Evolutionary conservation across 2,797 vertebrate genomes (phyloP).

Genomic region (Hydrocynus forskahlii): DNA sequence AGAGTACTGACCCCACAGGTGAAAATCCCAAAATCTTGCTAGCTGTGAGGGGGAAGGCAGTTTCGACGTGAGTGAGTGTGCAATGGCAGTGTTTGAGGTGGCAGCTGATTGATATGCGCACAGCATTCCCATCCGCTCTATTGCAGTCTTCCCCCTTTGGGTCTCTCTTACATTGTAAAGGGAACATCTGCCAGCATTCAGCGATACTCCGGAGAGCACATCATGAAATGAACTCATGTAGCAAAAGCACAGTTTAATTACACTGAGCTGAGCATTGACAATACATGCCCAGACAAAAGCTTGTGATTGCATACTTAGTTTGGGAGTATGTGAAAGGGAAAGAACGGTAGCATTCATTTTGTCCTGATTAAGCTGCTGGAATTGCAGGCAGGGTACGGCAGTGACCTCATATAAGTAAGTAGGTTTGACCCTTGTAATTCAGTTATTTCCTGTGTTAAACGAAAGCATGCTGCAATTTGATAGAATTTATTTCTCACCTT

Average conservation of each 20-base stretch:
- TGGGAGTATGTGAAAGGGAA: not conserved
- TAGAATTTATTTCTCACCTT: not conserved
- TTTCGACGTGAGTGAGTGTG: conserved; percentile 32
- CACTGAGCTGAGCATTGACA: conserved; percentile 13
- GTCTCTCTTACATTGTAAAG: conserved; percentile 24
- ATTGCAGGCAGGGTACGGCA: not conserved
- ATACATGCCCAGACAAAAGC: conserved; percentile 11
- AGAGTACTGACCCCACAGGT: conserved; percentile 19
- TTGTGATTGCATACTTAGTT: conserved; percentile 22
- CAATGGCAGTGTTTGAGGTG: conserved; percentile 24
- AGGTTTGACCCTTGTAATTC: not conserved
- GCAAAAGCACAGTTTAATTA: conserved; percentile 48
- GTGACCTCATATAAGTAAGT: not conserved
- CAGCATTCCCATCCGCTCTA: conserved; percentile 18
- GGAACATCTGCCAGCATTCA: conserved; percentile 29
- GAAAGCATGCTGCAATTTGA: not conserved
- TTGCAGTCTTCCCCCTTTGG: conserved; percentile 26
- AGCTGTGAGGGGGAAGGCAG: conserved; percentile 7
- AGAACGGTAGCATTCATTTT: not conserved
- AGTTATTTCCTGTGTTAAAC: not conserved
- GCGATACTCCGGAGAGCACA: not conserved
- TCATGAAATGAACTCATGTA: conserved; percentile 21
- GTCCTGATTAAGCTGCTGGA: conserved; percentile 21
- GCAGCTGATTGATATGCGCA: conserved; percentile 49
- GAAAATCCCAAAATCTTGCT: conserved; percentile 3